Evolutionary conservation across 1,140 invertebrate species (phyloP).

Genomic region (Heliconius eleuchia): DNA sequence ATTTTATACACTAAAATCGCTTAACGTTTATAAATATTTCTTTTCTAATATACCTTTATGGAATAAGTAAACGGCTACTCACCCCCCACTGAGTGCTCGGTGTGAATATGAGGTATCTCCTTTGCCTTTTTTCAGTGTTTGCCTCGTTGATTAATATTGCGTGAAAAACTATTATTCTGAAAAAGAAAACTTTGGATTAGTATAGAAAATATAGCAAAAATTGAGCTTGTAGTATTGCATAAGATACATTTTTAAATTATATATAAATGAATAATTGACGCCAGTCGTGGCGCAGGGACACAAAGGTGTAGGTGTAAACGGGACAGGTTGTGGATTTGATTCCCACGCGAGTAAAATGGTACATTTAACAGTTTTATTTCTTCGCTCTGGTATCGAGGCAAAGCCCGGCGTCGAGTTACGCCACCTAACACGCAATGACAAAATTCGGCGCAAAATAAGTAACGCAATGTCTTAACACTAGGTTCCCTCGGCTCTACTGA

Average conservation of each 20-base stretch:
- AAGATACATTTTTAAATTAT: too few species aligned
- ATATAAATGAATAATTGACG: too few species aligned
- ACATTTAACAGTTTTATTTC: too few species aligned
- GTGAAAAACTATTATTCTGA: conserved; percentile 37
- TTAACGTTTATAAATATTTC: neutral
- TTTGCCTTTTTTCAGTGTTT: conserved; percentile 44
- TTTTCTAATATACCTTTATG: neutral
- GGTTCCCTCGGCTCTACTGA: neutral
- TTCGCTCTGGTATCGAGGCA: too few species aligned
- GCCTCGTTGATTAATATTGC: conserved; percentile 26
- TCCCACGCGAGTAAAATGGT: too few species aligned
- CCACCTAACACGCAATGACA: too few species aligned
- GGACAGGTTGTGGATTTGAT: too few species aligned
- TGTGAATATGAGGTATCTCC: conserved; percentile 72
- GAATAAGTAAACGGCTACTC: conserved; percentile 41
- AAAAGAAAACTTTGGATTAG: conserved; percentile 25
- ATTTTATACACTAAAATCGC: neutral
- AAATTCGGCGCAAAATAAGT: too few species aligned
- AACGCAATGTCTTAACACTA: too few species aligned
- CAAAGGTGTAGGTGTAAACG: too few species aligned
- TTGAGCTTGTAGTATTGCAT: neutral
- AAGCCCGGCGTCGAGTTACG: too few species aligned
- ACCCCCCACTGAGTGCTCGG: conserved; percentile 73
- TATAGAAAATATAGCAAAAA: neutral
- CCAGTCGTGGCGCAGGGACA: too few species aligned